These are phyloP conservation scores for Eidolon dupreanum DNA, from an alignment of 2,797 vertebrate genomes.

Conservation along the genomic window DNA sequence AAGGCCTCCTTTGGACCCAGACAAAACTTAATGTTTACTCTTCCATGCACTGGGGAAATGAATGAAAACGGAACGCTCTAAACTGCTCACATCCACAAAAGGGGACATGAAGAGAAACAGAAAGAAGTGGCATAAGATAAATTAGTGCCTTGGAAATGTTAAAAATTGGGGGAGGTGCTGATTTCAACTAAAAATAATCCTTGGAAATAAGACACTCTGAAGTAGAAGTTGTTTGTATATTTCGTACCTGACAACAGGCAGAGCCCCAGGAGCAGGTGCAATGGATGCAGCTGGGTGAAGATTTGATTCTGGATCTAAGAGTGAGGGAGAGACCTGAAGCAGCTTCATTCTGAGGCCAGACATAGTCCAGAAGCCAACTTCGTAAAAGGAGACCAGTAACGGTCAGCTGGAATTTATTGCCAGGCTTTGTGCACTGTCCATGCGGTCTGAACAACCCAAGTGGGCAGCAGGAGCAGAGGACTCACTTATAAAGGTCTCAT, in stretches of 20 bases:
- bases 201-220: not conserved
- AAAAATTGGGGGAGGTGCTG: not conserved
- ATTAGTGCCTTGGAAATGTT: not conserved
- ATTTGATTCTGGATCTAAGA: not conserved
- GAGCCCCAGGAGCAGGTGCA: not conserved
- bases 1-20: not conserved
- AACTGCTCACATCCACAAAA: not conserved
- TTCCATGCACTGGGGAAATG: not conserved
- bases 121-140: not conserved
- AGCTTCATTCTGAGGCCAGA: not conserved
- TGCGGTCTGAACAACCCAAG: fast-evolving
- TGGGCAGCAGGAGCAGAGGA: not conserved
- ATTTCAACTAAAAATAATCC: constrained; percentile 53
- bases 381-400: not conserved
- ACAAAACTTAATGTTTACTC: not conserved
- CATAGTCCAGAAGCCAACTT: not conserved
- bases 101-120: not conserved
- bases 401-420: not conserved
- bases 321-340: not conserved
- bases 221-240: not conserved
- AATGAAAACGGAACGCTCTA: not conserved
- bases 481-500: not conserved
- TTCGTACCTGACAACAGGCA: not conserved
- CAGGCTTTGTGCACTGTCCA: not conserved
- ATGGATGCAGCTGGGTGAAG: not conserved